Evolutionary conservation across 2,797 vertebrate species (phyloP).

Genomic region (Eulemur rubriventer): DNA sequence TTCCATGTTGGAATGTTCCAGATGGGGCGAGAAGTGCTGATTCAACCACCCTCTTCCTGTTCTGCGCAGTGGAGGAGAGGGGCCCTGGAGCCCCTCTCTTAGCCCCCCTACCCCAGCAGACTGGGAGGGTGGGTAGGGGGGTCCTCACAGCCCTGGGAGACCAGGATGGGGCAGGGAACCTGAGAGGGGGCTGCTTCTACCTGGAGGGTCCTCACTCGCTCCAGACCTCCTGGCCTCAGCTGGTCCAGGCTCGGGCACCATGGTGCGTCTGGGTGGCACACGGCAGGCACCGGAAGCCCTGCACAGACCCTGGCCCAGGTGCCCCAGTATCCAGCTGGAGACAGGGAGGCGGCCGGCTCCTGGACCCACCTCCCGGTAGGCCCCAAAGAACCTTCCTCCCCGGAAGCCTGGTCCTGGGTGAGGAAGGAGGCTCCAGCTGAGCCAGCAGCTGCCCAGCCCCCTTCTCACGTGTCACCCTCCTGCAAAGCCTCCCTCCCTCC

Average conservation of each 20-base stretch:
- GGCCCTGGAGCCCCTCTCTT: neutral
- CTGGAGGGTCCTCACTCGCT: neutral
- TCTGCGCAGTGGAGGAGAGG: neutral
- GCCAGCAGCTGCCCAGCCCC: neutral
- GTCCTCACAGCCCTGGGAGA: neutral
- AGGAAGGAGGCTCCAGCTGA: neutral
- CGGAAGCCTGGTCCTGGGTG: neutral
- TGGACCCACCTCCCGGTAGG: neutral
- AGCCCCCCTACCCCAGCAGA: neutral
- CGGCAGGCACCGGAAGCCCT: too few species aligned
- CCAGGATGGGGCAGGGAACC: neutral
- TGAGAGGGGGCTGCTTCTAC: neutral
- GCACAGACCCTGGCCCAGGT: neutral
- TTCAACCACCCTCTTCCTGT: conserved; percentile 77
- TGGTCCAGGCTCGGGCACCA: neutral
- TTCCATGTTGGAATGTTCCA: conserved; percentile 84
- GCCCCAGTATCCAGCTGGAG: neutral
- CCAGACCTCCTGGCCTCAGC: neutral
- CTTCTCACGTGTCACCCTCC: neutral
- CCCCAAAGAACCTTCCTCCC: neutral
- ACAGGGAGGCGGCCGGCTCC: too few species aligned
- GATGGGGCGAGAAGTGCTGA: conserved; percentile 64
- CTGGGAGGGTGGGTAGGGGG: neutral
- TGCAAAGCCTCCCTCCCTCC: too few species aligned
- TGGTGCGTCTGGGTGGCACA: neutral